Percentiles rank a stretch among this genome's conserved stretches.
phyloP scores from a whole-genome alignment of 1,140 invertebrate species.

The Sycobia sp. region DNA sequence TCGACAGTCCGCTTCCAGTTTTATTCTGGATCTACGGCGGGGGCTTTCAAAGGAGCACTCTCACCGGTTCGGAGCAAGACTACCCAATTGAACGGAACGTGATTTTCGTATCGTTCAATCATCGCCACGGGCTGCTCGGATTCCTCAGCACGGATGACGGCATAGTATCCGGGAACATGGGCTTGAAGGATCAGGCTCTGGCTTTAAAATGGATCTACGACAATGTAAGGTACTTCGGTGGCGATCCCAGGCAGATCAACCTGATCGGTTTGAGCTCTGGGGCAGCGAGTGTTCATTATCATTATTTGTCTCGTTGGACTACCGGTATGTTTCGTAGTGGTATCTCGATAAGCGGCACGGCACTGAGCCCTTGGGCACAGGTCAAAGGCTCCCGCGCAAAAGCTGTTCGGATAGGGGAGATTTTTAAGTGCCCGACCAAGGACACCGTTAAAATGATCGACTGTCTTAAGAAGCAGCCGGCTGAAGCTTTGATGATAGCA shows the following conservation, averaged over 20 bases:
- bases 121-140: conserved; percentile 24
- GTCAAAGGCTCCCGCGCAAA: conserved; percentile 68
- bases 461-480: conserved; percentile 69
- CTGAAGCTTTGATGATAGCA: conserved; percentile 54
- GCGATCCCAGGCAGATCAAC: conserved; percentile 48
- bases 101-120: conserved; percentile 3
- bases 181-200: conserved; percentile 40
- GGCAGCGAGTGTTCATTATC: conserved; percentile 46
- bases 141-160: conserved; percentile 41
- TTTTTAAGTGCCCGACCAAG: conserved; percentile 69
- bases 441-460: conserved; percentile 64
- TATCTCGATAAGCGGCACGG: conserved; percentile 76
- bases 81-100: conserved; percentile 2
- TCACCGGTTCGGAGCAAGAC: neutral
- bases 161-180: conserved; percentile 39
- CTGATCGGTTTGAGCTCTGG: conserved; percentile 57
- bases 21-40: conserved; percentile 2
- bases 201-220: conserved; percentile 39
- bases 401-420: conserved; percentile 66
- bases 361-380: conserved; percentile 71
- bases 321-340: conserved; percentile 51
- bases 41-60: neutral
- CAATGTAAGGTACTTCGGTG: conserved; percentile 55
- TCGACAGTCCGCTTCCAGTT: neutral
- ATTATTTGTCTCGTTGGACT: conserved; percentile 44